Evolutionary conservation across 2,888 invertebrate genomes (phyloP), one percentile per base, ranked within the genome.

Genomic region (Papilio elwesi): DNA sequence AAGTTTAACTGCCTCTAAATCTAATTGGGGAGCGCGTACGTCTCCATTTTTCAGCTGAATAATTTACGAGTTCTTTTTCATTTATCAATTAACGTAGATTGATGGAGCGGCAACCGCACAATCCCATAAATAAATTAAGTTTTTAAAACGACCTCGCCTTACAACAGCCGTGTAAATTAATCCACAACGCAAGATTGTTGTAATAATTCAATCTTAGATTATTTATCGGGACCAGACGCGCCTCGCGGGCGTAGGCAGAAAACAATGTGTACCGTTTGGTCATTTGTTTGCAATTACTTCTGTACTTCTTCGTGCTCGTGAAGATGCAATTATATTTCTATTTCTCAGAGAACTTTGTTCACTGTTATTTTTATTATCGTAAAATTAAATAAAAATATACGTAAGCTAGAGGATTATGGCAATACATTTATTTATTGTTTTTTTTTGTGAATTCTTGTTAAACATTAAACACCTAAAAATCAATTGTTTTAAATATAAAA

Each of bases 121-220:
- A 76, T 71, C 73, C 71, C 67, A 79, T 80, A 78, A 81, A 81
- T 84, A 81, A 69, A 82, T 83, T 82, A 79, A 78, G 78, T 81
- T 80, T 81, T 80, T 80, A 81, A 81, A 80, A 77, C 79, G 78
- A 74, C 77, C 64, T 74, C 75, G 75, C 73, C 74, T 78, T 80
- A 78, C 77, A 78, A 79, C 77, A 78, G 79, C 79, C 78, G 75
- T 80, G 80, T 81, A 79, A 81, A 83, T 84, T 82, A 83, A 82
- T 82, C 80, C 78, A 79, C 79, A 76, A 78, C 78, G 76, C 74
- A 75, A 78, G 75, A 76, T 79, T 82, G 47, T 53, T 70, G 81
- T 78, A 84, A 87, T 88, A 87, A 86, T 85, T 88, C 84, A 87
- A 65, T 69, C 70, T 47, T 13, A 77, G 76, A 74, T 59, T 71